phyloP scores from a whole-genome alignment of 2,113 vertebrate genomes.

The Xiphorhynchus elegans region DNA sequence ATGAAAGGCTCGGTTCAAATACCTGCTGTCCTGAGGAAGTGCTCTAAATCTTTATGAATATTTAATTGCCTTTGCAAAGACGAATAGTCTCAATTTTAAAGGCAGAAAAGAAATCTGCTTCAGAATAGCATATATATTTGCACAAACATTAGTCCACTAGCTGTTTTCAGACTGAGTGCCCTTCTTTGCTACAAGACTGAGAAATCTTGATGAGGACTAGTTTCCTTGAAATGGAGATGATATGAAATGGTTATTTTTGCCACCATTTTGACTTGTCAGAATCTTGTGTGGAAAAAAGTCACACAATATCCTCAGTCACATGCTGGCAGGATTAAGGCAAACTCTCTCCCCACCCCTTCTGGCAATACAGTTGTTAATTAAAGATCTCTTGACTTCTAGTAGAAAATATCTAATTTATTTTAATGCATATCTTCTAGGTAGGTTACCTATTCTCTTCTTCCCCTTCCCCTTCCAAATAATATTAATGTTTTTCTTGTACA shows the following conservation, averaged over 20 bases:
- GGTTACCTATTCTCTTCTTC: not conserved
- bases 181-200: not conserved
- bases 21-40: not conserved
- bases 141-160: not conserved
- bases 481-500: not conserved
- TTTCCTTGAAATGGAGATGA: not conserved
- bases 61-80: not conserved
- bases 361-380: not conserved
- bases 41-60: not conserved
- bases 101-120: not conserved
- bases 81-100: not conserved
- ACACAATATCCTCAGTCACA: not conserved
- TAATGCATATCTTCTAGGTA: not conserved
- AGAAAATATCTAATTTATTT: not conserved
- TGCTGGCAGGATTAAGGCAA: not conserved
- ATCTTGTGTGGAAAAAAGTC: not conserved
- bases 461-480: not conserved
- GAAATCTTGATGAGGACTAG: not conserved
- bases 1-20: not conserved
- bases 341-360: not conserved
- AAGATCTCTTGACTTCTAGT: not conserved
- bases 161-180: not conserved
- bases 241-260: not conserved
- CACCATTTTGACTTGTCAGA: not conserved
- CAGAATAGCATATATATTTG: not conserved